phyloP scores from a whole-genome alignment of 2,797 vertebrate genomes.

The Cygnus olor region DNA sequence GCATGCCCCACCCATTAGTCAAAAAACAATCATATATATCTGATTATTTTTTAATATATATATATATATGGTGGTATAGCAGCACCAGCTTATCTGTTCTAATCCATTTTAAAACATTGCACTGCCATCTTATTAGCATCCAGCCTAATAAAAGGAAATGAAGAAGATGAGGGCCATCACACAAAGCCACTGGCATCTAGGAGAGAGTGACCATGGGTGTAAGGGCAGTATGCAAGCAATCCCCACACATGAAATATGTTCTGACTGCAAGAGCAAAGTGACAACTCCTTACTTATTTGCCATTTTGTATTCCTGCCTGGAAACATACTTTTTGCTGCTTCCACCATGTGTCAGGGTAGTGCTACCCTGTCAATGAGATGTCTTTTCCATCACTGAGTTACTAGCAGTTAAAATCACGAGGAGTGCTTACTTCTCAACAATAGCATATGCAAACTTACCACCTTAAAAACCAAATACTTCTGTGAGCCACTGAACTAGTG shows the following conservation, averaged over 20 bases:
- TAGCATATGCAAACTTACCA: neutral
- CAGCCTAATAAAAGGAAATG: neutral
- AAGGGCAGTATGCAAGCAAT: neutral
- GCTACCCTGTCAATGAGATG: neutral
- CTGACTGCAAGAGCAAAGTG: neutral
- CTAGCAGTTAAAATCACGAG: neutral
- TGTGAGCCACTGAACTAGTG: neutral
- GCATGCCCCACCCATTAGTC: neutral
- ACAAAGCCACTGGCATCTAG: neutral
- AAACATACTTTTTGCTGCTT: neutral
- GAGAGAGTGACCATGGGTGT: neutral
- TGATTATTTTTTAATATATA: too few species aligned
- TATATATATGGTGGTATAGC: neutral
- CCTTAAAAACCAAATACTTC: neutral
- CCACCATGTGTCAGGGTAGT: neutral
- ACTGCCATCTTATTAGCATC: neutral
- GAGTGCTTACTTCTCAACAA: neutral
- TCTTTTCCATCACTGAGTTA: neutral
- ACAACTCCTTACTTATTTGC: neutral
- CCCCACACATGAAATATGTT: fast-evolving
- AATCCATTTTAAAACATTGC: neutral
- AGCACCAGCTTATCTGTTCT: neutral
- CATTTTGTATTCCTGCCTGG: neutral
- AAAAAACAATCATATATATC: neutral
- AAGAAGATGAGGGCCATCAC: neutral